Percentiles rank a stretch among this genome's conserved stretches.
Conservation (phyloP, 2,797 vertebrate species). For the Xiphophorus birchmanni region DNA sequence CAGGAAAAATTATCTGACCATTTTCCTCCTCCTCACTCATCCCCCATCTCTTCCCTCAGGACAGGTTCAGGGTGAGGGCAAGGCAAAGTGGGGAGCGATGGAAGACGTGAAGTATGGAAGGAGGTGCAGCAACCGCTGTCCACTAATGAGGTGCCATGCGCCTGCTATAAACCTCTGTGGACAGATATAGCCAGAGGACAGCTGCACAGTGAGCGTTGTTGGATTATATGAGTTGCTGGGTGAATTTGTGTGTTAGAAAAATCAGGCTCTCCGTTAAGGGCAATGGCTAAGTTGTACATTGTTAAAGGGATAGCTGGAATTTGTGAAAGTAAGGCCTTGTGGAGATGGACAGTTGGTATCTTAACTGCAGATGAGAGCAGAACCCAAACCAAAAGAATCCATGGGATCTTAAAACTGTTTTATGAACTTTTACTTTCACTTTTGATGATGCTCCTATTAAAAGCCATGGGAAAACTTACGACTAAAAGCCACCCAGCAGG, state of each 20-base stretch:
- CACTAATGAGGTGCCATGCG: conserved; percentile 68
- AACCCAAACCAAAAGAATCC: not conserved
- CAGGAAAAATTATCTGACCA: conserved; percentile 35
- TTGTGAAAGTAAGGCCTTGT: not conserved
- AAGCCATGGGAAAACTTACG: not conserved
- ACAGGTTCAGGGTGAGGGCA: conserved; percentile 76
- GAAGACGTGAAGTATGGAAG: conserved; percentile 52
- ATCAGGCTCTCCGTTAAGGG: not conserved
- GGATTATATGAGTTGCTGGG: conserved; percentile 3
- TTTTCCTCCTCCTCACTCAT: conserved; percentile 34
- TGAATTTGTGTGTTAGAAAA: conserved; percentile 5
- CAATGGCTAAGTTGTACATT: not conserved
- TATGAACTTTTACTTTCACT: not conserved
- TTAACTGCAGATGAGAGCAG: not conserved
- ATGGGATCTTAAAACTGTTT: not conserved
- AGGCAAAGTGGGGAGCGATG: conserved; percentile 40
- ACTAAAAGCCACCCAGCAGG: not conserved
- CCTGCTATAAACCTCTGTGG: conserved; percentile 57
- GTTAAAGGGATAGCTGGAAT: not conserved
- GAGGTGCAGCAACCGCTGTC: conserved; percentile 60
- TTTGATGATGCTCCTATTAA: not conserved
- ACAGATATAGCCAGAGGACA: conserved; percentile 59
- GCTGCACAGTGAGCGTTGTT: conserved; percentile 2
- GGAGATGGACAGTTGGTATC: not conserved
- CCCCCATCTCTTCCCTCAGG: conserved; percentile 50